Conservation (phyloP, 2,113 vertebrate genomes). For the Peromyscus polionotus region DNA sequence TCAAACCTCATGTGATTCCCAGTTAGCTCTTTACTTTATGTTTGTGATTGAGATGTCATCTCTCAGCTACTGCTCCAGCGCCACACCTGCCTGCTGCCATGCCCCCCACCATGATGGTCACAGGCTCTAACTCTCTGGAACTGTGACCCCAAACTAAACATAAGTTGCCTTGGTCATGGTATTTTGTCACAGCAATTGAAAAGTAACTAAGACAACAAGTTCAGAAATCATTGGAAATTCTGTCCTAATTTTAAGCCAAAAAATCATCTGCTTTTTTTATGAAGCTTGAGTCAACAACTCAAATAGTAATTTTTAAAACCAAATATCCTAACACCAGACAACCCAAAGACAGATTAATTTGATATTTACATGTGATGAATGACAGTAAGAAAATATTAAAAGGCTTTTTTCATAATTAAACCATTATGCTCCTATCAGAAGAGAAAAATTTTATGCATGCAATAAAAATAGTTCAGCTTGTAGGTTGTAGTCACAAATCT, state of each 20-base stretch:
- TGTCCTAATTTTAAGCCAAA: neutral
- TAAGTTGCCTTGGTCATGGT: neutral
- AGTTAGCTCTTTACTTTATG: neutral
- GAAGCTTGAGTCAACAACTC: neutral
- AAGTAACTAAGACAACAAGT: neutral
- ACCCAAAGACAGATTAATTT: neutral
- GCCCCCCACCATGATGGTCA: neutral
- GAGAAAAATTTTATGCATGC: neutral
- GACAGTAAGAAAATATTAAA: neutral
- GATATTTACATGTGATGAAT: neutral
- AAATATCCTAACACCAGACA: neutral
- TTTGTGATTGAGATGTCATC: neutral
- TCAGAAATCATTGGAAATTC: neutral
- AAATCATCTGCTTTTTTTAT: neutral
- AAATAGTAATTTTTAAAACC: neutral
- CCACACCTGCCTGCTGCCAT: neutral
- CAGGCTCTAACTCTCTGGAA: neutral
- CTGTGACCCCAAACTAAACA: neutral
- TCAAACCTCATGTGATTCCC: neutral
- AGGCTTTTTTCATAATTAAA: neutral
- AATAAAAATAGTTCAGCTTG: neutral
- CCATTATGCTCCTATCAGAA: neutral
- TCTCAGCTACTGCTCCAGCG: neutral
- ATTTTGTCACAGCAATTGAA: neutral
- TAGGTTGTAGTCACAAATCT: neutral